Evolutionary conservation across 1,140 invertebrate genomes (phyloP).

Genomic region (Hypothenemus hampei): DNA sequence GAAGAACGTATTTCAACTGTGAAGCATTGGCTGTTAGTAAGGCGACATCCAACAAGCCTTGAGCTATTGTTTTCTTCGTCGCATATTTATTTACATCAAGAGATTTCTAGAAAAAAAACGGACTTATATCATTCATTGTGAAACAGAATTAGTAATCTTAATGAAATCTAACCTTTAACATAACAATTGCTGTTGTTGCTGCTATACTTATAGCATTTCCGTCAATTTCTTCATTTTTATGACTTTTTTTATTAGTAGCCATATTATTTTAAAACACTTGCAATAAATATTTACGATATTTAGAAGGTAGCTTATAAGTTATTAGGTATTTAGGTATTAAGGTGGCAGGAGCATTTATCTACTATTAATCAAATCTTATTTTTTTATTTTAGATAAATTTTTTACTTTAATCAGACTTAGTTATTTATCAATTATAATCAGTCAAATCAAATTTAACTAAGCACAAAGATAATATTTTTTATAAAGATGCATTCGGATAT

Average conservation of each 20-base stretch:
- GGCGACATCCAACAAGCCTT: slow-evolving; percentile 76
- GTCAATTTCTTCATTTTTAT: neutral
- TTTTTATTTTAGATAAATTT: neutral
- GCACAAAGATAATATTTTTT: too few species aligned
- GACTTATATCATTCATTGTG: neutral
- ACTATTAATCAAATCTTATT: neutral
- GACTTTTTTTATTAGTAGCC: neutral
- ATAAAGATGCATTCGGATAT: too few species aligned
- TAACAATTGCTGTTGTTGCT: neutral
- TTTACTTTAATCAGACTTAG: too few species aligned
- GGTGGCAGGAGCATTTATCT: neutral
- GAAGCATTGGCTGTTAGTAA: slow-evolving; percentile 79
- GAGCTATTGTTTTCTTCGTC: slow-evolving; percentile 83
- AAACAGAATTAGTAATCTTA: neutral
- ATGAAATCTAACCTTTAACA: neutral
- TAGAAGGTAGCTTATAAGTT: neutral
- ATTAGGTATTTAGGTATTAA: neutral
- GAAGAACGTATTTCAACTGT: slow-evolving; percentile 81
- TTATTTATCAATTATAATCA: too few species aligned
- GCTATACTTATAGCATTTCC: neutral
- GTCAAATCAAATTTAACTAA: too few species aligned
- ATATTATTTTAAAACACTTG: neutral
- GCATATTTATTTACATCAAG: slow-evolving; percentile 78
- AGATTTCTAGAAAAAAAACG: slow-evolving; percentile 49
- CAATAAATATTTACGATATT: neutral